Evolutionary conservation across 1,140 invertebrate species (phyloP).

Genomic region (Pogonomyrmex barbatus): DNA sequence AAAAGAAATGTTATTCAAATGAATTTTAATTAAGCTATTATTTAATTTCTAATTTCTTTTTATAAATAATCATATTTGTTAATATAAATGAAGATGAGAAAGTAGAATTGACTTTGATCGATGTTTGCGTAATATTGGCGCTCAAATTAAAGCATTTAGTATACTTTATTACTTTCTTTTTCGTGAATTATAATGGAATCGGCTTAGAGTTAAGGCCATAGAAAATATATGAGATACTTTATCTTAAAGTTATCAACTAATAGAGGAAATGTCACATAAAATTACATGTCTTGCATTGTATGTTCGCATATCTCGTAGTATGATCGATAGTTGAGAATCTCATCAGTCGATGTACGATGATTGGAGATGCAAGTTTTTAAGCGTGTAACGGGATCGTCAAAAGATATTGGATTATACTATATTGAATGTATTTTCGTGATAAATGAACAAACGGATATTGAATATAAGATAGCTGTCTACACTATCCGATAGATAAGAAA

Average conservation of each 20-base stretch:
- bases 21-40: not conserved
- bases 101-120: not conserved
- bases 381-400: conserved; percentile 40
- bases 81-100: not conserved
- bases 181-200: not conserved
- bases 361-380: conserved; percentile 25
- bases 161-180: not conserved
- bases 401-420: conserved; percentile 13
- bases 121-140: not conserved
- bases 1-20: not conserved
- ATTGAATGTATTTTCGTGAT: conserved; percentile 48
- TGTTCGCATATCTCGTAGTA: not conserved
- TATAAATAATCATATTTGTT: not conserved
- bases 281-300: not conserved
- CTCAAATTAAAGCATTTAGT: conserved; percentile 3
- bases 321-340: conserved; percentile 36
- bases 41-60: not conserved
- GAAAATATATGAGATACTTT: not conserved
- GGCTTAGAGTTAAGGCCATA: not conserved
- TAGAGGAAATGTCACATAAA: conserved; percentile 31
- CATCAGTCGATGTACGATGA: conserved; percentile 7
- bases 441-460: conserved; percentile 29
- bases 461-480: not conserved
- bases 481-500: not conserved
- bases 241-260: conserved; percentile 8